Evolutionary conservation across 1,140 invertebrate species (phyloP).

Genomic region (Macrosteles quadrilineatus): DNA sequence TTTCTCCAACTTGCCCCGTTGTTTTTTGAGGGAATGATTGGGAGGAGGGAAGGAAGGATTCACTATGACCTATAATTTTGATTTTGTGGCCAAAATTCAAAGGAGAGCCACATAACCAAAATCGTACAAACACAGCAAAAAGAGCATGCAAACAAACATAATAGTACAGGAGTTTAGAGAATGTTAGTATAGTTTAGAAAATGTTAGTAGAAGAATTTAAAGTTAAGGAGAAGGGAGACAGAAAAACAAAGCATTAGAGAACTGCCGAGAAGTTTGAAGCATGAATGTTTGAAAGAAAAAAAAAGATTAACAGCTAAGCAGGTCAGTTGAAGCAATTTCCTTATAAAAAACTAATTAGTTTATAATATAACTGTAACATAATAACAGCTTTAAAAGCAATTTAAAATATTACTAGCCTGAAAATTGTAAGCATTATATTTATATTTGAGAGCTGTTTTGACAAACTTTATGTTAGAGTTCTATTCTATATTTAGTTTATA

Average conservation of each 20-base stretch:
- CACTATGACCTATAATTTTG: constrained; percentile 26
- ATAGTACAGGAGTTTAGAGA: not conserved
- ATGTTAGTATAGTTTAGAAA: constrained; percentile 6
- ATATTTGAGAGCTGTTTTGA: constrained; percentile 29
- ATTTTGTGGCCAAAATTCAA: constrained; percentile 1
- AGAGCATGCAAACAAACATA: not conserved
- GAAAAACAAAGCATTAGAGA: constrained; percentile 33
- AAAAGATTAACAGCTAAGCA: constrained; percentile 12
- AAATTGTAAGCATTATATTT: constrained; percentile 21
- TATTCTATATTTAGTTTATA: constrained; percentile 52
- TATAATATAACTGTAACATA: too few species aligned
- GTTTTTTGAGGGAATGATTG: not conserved
- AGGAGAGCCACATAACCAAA: constrained; percentile 3
- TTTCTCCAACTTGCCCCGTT: not conserved
- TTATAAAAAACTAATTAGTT: too few species aligned
- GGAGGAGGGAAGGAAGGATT: constrained; percentile 26
- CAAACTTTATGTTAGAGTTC: not conserved
- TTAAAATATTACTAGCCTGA: not conserved
- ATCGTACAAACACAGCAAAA: not conserved
- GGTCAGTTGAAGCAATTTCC: not conserved
- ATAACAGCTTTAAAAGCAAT: constrained; percentile 2
- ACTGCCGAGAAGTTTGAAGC: constrained; percentile 27
- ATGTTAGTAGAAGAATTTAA: constrained; percentile 22
- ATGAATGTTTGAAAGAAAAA: constrained; percentile 28
- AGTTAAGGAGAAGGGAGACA: constrained; percentile 23